Conservation (phyloP, 1,140 invertebrate genomes). For the Polypedilum pembai region DNA sequence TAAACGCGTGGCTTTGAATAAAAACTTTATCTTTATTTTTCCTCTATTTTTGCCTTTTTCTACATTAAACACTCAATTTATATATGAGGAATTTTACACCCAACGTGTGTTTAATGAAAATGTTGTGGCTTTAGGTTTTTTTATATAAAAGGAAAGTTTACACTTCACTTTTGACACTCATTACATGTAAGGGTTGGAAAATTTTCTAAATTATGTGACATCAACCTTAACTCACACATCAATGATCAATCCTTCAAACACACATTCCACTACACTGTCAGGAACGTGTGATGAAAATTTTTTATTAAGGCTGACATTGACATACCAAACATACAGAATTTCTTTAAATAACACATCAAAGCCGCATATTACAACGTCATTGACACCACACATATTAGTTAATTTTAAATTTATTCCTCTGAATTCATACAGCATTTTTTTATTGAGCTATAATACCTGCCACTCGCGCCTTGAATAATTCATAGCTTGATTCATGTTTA, state of each 20-base stretch:
- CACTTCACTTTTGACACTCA: too few relatives aligned
- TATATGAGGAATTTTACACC: too few relatives aligned
- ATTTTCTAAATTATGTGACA: not conserved
- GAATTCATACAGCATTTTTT: too few relatives aligned
- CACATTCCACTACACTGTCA: not conserved
- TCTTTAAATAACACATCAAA: conserved; percentile 7
- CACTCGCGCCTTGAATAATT: not conserved
- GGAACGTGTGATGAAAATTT: not conserved
- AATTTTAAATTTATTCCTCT: not conserved
- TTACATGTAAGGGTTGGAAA: too few relatives aligned
- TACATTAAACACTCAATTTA: too few relatives aligned
- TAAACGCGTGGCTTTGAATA: too few relatives aligned
- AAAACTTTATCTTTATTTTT: too few relatives aligned
- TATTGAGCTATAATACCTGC: not conserved
- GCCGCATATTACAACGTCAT: not conserved
- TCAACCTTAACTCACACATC: not conserved
- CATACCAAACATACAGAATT: not conserved
- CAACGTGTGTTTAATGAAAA: too few relatives aligned
- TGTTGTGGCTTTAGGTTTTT: too few relatives aligned
- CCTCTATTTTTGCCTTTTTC: too few relatives aligned
- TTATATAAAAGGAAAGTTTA: too few relatives aligned
- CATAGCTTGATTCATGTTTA: not conserved
- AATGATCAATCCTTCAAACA: not conserved
- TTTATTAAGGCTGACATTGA: not conserved
- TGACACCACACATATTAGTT: not conserved